These are phyloP conservation scores for Stenichneumon culpator DNA, from an alignment of 2,888 invertebrate species.

Conservation along the genomic window DNA sequence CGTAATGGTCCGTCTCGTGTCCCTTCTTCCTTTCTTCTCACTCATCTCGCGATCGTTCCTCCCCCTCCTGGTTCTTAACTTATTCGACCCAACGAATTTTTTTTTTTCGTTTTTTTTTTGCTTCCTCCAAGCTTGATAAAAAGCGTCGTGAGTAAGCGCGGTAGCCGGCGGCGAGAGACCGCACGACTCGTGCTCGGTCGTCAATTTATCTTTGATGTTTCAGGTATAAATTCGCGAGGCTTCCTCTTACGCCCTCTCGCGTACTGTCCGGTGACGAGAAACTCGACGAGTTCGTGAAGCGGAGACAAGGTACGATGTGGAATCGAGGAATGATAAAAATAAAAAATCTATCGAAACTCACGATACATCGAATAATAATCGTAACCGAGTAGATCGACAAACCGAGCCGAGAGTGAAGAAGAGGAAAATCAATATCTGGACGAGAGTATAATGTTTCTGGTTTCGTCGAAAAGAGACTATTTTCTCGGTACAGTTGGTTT, in stretches of 20 bases:
- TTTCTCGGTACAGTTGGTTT: not conserved
- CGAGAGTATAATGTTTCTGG: slow-evolving; percentile 6
- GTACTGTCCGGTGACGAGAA: slow-evolving; percentile 13
- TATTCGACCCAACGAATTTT: not conserved
- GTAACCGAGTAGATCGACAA: not conserved
- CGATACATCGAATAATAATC: slow-evolving; percentile 8
- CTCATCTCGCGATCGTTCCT: slow-evolving; percentile 20
- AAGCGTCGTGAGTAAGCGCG: slow-evolving; percentile 55
- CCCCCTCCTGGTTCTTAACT: slow-evolving; percentile 1
- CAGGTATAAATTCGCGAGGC: slow-evolving; percentile 76
- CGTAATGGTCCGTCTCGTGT: slow-evolving; percentile 66
- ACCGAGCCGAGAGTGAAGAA: slow-evolving; percentile 14
- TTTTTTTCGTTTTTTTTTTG: slow-evolving; percentile 19
- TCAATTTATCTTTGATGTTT: slow-evolving; percentile 76
- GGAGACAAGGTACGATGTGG: not conserved
- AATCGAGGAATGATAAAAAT: not conserved
- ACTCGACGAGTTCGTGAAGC: not conserved
- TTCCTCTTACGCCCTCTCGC: slow-evolving; percentile 30
- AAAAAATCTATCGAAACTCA: slow-evolving; percentile 1
- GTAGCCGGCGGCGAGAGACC: slow-evolving; percentile 38
- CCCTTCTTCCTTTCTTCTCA: slow-evolving; percentile 54
- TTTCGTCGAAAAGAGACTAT: slow-evolving; percentile 42
- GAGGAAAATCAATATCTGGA: slow-evolving; percentile 5
- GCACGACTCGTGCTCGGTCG: slow-evolving; percentile 56
- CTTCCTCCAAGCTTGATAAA: slow-evolving; percentile 40